Evolutionary conservation across 30 jellyfish, hydroid and myxozoan genomes (phyloP), one percentile per base, ranked within the genome.

Genomic region (Sanderia malayensis): DNA sequence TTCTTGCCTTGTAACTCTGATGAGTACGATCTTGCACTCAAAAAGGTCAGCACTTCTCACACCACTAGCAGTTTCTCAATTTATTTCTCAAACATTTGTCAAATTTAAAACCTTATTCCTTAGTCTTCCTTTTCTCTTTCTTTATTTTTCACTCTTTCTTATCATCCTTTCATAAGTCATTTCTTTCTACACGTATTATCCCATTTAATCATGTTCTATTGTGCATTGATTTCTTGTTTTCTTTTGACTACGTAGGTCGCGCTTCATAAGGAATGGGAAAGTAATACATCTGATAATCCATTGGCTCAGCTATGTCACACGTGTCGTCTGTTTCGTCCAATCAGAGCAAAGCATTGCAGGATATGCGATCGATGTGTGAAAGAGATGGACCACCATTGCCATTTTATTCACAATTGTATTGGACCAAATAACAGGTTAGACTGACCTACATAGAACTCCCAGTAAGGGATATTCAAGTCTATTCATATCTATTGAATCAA

Each of bases 181-280:
- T n/a, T n/a, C n/a, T n/a, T n/a, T n/a, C n/a, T n/a, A n/a, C n/a
- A n/a, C n/a, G n/a, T n/a, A n/a, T n/a, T n/a, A n/a, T n/a, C n/a
- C n/a, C n/a, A n/a, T n/a, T n/a, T n/a, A n/a, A n/a, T n/a, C n/a
- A n/a, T n/a, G n/a, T n/a, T n/a, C n/a, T n/a, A n/a, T n/a, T n/a
- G n/a, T n/a, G n/a, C n/a, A n/a, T n/a, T n/a, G n/a, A n/a, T n/a
- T n/a, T n/a, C n/a, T n/a, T n/a, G n/a, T n/a, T n/a, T n/a, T n/a
- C n/a, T n/a, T n/a, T n/a, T n/a, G n/a, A n/a, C n/a, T n/a, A n/a
- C n/a, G n/a, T 67, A 90, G 98, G 98, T 90, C 2, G 86, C 98
- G 7, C 46, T 90, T 4, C 98, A 90, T 61, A 90, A 90, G 73
- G 98, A 90, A 67, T 90, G 98, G 98, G 98, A 90, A 73, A 26